Conservation (phyloP, 2,888 invertebrate species). For the Caenorhabditis japonica region DNA sequence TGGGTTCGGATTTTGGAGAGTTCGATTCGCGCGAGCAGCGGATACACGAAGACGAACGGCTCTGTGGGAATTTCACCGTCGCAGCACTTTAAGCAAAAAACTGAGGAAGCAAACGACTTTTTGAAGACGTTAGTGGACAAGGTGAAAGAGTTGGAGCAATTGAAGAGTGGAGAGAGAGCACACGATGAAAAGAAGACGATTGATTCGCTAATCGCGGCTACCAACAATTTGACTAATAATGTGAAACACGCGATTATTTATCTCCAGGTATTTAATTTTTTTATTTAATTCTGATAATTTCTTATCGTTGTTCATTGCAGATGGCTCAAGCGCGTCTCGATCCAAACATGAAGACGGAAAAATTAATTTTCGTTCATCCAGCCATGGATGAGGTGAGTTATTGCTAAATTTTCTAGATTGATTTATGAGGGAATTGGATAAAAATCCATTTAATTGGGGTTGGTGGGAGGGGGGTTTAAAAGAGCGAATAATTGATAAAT, state of each 20-base stretch:
- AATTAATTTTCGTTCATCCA: slow-evolving; percentile 47
- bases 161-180: slow-evolving; percentile 29
- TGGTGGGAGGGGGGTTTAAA: too few relatives aligned
- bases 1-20: slow-evolving; percentile 97
- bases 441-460: background rate
- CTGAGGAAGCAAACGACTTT: slow-evolving; percentile 49
- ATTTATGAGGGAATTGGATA: background rate
- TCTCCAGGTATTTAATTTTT: slow-evolving; percentile 42
- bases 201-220: slow-evolving; percentile 55
- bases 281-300: background rate
- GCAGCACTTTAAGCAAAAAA: slow-evolving; percentile 46
- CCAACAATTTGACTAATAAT: slow-evolving; percentile 87
- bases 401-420: background rate
- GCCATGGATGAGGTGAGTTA: slow-evolving; percentile 15
- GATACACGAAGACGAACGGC: slow-evolving; percentile 29
- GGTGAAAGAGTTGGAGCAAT: slow-evolving; percentile 57
- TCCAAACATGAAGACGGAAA: slow-evolving; percentile 44
- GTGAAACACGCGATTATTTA: slow-evolving; percentile 97
- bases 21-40: slow-evolving; percentile 82
- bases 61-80: slow-evolving; percentile 21
- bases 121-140: slow-evolving; percentile 50
- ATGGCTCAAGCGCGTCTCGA: slow-evolving; percentile 53
- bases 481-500: too few relatives aligned
- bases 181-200: slow-evolving; percentile 49
- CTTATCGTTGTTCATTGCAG: slow-evolving; percentile 19